phyloP scores from a whole-genome alignment of 2,888 invertebrate genomes.

The Orthosia cruda region DNA sequence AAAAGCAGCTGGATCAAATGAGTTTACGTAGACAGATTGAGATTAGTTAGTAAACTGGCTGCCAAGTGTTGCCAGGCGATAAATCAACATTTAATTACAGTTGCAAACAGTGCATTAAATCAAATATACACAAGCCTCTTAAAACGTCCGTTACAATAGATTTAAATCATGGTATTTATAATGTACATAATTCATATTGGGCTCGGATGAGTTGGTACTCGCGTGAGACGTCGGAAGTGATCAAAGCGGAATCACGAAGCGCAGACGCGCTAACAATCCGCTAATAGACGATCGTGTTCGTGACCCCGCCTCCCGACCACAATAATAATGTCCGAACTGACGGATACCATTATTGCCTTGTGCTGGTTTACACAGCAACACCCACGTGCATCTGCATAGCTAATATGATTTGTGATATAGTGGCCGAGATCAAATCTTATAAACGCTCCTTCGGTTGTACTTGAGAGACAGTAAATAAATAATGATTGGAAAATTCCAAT shows the following conservation, averaged over 20 bases:
- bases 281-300: constrained; percentile 89
- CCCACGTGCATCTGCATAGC: constrained; percentile 55
- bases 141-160: constrained; percentile 51
- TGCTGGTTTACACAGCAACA: constrained; percentile 64
- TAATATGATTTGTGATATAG: constrained; percentile 64
- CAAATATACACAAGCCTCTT: constrained; percentile 44
- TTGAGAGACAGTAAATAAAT: constrained; percentile 57
- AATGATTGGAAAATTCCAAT: constrained; percentile 60
- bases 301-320: constrained; percentile 83
- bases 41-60: neutral
- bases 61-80: neutral
- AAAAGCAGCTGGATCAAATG: neutral
- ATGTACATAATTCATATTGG: constrained; percentile 70
- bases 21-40: constrained; percentile 8
- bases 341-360: constrained; percentile 69
- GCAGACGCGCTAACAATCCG: constrained; percentile 86
- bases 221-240: constrained; percentile 85
- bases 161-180: constrained; percentile 63
- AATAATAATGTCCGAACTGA: constrained; percentile 80
- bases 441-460: constrained; percentile 36
- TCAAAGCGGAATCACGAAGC: constrained; percentile 86
- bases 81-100: constrained; percentile 41
- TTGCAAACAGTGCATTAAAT: constrained; percentile 44
- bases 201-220: constrained; percentile 66
- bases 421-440: constrained; percentile 62